Conservation (phyloP, 2,797 vertebrate genomes). For the Helarctos malayanus region DNA sequence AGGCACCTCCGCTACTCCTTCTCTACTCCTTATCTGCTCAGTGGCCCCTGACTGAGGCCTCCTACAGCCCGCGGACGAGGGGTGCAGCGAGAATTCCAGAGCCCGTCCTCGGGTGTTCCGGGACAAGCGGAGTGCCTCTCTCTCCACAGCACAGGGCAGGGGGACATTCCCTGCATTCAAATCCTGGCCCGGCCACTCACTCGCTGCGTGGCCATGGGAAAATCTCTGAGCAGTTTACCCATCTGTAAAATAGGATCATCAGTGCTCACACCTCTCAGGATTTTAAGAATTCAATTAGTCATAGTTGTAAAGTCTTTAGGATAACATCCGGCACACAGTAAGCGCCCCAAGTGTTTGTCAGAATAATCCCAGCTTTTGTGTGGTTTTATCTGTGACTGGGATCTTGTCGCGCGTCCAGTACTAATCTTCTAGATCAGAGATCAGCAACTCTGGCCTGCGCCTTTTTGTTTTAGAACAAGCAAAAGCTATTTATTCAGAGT, state of each 20-base stretch:
- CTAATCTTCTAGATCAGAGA: background rate
- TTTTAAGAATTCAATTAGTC: background rate
- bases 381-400: background rate
- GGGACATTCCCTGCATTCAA: background rate
- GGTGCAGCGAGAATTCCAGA: background rate
- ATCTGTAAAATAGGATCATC: background rate
- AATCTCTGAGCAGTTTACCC: background rate
- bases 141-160: background rate
- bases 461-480: background rate
- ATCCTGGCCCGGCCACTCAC: background rate
- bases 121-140: background rate
- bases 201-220: background rate
- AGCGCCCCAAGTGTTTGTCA: background rate
- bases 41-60: background rate
- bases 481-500: conserved; percentile 21
- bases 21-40: background rate
- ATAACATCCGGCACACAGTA: background rate
- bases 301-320: background rate
- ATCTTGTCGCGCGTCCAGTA: background rate
- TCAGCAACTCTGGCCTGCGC: background rate
- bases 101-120: background rate
- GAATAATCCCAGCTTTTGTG: conserved; percentile 17
- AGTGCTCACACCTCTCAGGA: background rate
- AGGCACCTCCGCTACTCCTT: background rate
- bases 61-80: too few relatives aligned